phyloP scores from a whole-genome alignment of 2,113 vertebrate genomes.

The Melanerpes formicivorus region DNA sequence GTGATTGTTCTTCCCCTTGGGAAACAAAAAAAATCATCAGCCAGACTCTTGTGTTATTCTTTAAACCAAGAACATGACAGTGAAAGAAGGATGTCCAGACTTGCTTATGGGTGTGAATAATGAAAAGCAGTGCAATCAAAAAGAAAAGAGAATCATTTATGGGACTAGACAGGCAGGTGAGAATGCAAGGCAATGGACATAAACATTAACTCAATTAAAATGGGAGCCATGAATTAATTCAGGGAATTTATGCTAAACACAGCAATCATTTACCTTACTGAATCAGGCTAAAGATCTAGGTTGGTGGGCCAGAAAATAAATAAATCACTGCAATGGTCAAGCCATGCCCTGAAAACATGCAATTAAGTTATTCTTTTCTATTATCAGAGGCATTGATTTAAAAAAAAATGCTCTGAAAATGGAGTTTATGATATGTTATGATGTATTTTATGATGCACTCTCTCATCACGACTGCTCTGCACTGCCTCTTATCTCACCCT shows the following conservation, averaged over 20 bases:
- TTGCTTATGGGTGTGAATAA: neutral
- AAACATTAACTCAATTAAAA: constrained; percentile 50
- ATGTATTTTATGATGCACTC: neutral
- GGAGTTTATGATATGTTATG: neutral
- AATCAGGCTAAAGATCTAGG: constrained; percentile 46
- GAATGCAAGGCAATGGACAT: constrained; percentile 24
- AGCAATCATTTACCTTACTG: constrained; percentile 35
- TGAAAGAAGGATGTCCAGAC: neutral
- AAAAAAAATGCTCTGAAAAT: neutral
- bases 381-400: neutral
- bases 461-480: neutral
- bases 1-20: neutral
- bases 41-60: neutral
- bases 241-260: constrained; percentile 37
- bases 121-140: neutral
- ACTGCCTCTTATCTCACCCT: neutral
- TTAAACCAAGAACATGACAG: neutral
- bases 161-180: constrained; percentile 12
- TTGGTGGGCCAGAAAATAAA: constrained; percentile 10
- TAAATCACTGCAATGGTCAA: constrained; percentile 8
- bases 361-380: neutral
- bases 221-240: constrained; percentile 25
- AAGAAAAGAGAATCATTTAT: constrained; percentile 3
- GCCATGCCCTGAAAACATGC: neutral
- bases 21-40: neutral